Conservation (phyloP, 2,888 invertebrate genomes). For the Caenorhabditis macrosperma region DNA sequence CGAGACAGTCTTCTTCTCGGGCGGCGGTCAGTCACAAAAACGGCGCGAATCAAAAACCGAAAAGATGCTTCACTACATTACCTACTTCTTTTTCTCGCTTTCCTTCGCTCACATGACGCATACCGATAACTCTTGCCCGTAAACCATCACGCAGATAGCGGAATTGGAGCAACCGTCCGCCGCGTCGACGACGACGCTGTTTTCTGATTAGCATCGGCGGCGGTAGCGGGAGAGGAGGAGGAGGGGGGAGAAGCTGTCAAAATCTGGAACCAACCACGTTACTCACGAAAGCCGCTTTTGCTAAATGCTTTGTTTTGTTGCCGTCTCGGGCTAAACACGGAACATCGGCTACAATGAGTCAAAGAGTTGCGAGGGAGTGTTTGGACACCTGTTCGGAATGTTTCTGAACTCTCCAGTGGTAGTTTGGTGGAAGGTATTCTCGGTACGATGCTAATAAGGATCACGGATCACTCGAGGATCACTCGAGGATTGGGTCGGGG, state of each 20-base stretch:
- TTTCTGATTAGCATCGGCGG: conserved; percentile 4
- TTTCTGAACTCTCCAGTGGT: background rate
- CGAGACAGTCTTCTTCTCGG: background rate
- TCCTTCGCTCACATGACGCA: conserved; percentile 38
- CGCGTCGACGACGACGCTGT: background rate
- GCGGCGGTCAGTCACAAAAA: conserved; percentile 27
- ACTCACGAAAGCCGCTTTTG: conserved; percentile 1
- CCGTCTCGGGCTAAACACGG: background rate
- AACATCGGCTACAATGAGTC: background rate
- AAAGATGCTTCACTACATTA: conserved; percentile 34
- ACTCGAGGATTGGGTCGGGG: background rate
- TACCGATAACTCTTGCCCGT: background rate
- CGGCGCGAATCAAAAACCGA: conserved; percentile 40
- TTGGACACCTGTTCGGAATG: background rate
- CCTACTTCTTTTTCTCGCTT: too few relatives aligned
- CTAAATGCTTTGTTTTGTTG: background rate
- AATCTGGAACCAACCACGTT: background rate
- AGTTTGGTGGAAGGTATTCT: background rate
- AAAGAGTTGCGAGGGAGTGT: background rate
- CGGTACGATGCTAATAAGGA: background rate
- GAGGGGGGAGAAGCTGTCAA: too few relatives aligned
- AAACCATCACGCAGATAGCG: background rate
- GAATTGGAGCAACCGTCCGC: background rate
- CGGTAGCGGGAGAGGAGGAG: too few relatives aligned
- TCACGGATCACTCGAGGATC: background rate